These are phyloP conservation scores for Tupaia chinensis DNA, from an alignment of 2,113 vertebrate species.

Conservation along the genomic window DNA sequence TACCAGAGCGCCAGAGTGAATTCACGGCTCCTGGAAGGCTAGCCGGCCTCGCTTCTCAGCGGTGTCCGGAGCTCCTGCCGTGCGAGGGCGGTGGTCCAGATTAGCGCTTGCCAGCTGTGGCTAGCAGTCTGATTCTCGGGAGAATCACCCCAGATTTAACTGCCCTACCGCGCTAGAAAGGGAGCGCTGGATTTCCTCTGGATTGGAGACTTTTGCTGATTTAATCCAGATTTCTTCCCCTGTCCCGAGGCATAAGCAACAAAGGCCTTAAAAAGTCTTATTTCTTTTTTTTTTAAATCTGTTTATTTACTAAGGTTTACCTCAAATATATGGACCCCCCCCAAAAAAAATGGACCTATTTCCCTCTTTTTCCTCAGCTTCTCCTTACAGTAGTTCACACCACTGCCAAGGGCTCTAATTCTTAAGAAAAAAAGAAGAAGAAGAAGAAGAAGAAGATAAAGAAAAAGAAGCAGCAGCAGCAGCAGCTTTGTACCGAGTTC, in stretches of 20 bases:
- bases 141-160: neutral
- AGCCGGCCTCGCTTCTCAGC: neutral
- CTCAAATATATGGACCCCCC: neutral
- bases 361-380: neutral
- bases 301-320: constrained; percentile 27
- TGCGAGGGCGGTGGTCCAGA: neutral
- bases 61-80: neutral
- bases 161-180: neutral
- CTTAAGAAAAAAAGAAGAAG: too few species aligned
- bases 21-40: neutral
- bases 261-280: constrained; percentile 8
- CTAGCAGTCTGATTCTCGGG: neutral
- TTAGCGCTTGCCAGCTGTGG: neutral
- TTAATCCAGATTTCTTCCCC: neutral
- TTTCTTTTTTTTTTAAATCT: neutral
- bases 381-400: neutral
- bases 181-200: neutral
- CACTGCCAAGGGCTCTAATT: neutral
- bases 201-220: neutral
- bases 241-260: neutral
- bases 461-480: too few species aligned
- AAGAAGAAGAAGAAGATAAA: neutral
- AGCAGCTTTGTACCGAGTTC: neutral
- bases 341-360: neutral
- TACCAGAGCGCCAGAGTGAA: neutral